Evolutionary conservation across 1,140 invertebrate genomes (phyloP).

Genomic region (Paracyclopina nana): DNA sequence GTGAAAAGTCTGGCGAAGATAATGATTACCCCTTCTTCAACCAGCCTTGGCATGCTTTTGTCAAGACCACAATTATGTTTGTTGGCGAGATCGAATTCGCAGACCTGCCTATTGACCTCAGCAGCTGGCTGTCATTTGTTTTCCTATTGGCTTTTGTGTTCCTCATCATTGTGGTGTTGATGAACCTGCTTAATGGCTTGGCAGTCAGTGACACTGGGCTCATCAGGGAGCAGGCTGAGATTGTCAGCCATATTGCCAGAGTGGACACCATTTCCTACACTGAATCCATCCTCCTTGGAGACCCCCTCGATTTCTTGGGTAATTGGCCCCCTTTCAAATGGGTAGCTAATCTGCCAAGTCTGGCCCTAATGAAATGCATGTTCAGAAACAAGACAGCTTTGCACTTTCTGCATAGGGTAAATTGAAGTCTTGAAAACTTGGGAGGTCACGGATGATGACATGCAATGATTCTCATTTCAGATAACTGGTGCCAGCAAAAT

Average conservation of each 20-base stretch:
- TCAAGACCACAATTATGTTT: slow-evolving; percentile 13
- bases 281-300: slow-evolving; percentile 40
- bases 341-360: neutral
- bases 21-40: slow-evolving; percentile 15
- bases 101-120: slow-evolving; percentile 8
- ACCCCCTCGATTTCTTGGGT: slow-evolving; percentile 19
- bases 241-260: slow-evolving; percentile 45
- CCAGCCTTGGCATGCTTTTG: slow-evolving; percentile 9
- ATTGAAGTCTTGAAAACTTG: neutral
- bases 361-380: neutral
- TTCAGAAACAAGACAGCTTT: slow-evolving; percentile 1
- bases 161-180: slow-evolving; percentile 22
- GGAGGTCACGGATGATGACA: neutral
- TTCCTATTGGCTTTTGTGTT: slow-evolving; percentile 23
- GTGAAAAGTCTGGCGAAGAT: neutral
- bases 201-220: slow-evolving; percentile 22
- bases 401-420: slow-evolving; percentile 1
- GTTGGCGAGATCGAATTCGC: slow-evolving; percentile 15
- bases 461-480: neutral
- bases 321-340: slow-evolving; percentile 9
- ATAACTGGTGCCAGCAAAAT: slow-evolving; percentile 2
- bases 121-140: slow-evolving; percentile 13
- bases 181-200: slow-evolving; percentile 24
- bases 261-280: slow-evolving; percentile 46
- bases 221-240: slow-evolving; percentile 15